Base-by-base conservation (phyloP, 2,888 invertebrate species). In the Antitype chi region DNA sequence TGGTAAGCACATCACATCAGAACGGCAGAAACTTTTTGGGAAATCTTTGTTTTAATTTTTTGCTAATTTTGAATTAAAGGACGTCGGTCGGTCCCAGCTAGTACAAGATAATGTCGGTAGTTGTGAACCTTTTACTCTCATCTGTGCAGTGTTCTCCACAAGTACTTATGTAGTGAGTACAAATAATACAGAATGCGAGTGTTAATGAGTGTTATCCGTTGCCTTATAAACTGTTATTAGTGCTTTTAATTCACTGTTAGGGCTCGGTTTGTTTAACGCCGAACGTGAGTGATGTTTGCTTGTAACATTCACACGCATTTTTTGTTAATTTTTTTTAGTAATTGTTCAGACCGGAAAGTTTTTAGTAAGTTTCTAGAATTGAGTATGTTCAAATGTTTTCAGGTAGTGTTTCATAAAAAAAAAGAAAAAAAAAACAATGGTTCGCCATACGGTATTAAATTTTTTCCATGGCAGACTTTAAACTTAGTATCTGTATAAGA, bases 201-300 rank as follows among this genome's bases (percentile, higher is more conserved):
- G 87, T 71, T 88, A 88, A 88, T 88, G 77, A 85, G 75, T 76
- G 79, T 78, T 87, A 88, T 88, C 88, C 88, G 88, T 78, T 76
- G 81, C 78, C 68, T 86, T 79, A 78, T 82, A 78, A 82, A 80
- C 69, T 69, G 74, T 77, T 82, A 79, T 87, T 87, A 86, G 76
- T 81, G 77, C 74, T 80, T 87, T 84, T 79, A 82, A 87, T 88
- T 83, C 78, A 53, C 59, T 77, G 59, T 82, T 80, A 85, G 73
- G 85, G 52, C 25, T 32, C 23, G 3, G 68, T 68, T 81, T 86
- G 78, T 79, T 81, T 76, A 78, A 71, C 63, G 75, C 78, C 17
- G 59, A 72, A 70, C 2, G 23, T 76, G 72, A 60, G 8, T 47
- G 28, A 72, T 68, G 57, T 76, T 76, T 43, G 49, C 52, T 28